These are phyloP conservation scores for Nettapus auritus DNA, from an alignment of 2,113 vertebrate genomes.

Conservation along the genomic window DNA sequence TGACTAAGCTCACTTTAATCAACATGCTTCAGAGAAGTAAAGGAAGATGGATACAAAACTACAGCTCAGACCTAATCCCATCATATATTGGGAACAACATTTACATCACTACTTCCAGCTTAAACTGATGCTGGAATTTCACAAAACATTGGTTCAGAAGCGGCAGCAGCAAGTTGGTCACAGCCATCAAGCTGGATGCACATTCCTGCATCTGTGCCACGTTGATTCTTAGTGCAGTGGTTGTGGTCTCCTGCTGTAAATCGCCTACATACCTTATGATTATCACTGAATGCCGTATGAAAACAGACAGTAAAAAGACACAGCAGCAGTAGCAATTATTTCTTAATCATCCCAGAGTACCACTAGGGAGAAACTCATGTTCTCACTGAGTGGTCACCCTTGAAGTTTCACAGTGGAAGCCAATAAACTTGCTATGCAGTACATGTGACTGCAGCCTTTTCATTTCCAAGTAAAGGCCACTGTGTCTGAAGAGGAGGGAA, in stretches of 20 bases:
- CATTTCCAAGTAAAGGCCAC: not conserved
- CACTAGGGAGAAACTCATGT: not conserved
- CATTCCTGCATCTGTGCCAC: not conserved
- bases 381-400: not conserved
- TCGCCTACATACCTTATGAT: accelerated
- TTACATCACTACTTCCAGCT: not conserved
- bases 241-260: not conserved
- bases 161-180: not conserved
- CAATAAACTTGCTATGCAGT: not conserved
- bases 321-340: not conserved
- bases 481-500: not conserved
- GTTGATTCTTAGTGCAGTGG: not conserved
- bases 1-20: not conserved
- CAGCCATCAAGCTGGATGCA: not conserved
- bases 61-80: not conserved
- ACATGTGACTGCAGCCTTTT: accelerated
- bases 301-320: not conserved
- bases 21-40: not conserved
- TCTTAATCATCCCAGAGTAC: not conserved
- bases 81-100: not conserved
- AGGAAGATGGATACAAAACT: not conserved
- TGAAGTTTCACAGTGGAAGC: not conserved
- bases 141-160: not conserved
- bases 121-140: not conserved
- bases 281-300: not conserved